Base-by-base conservation (phyloP, 2,888 invertebrate species). In the Zygogramma bicolorata region DNA sequence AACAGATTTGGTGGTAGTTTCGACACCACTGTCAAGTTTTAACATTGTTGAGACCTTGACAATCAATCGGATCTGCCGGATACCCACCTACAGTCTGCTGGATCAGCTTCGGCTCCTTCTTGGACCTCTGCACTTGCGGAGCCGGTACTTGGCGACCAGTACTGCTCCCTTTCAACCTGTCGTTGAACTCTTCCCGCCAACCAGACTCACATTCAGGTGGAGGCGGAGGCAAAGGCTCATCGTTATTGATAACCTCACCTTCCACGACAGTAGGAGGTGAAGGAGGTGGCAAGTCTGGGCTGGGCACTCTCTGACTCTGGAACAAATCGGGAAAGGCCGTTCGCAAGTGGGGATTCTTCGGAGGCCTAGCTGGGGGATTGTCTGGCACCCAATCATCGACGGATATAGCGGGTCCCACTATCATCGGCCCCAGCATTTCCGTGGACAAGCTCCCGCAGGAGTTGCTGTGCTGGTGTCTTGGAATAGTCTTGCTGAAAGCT, bases 311-410 rank as follows among this genome's bases (percentile, higher is more conserved):
- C 73, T 89, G 88, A 72, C 88, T 88, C 79, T 86, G 87, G 75
- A 87, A 87, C 65, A 88, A 79, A 77, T 87, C 88, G 0, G 88
- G 88, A 80, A 86, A 88, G 1, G 86, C 86, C 3, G 86, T 88
- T 65, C 89, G 87, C 71, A 93, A 87, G 81, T 92, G 90, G 2
- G 93, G 93, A 85, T 94, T 93, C 86, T 94, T 94, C 4, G 94
- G 94, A 10, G 94, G 94, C 76, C 94, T 87, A 79, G 93, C 94
- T 3, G 94, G 94, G 18, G 94, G 94, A 77, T 93, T 88, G 78
- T 93, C 93, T 0, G 94, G 93, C 0, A 92, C 91, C 90, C 92
- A 92, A 78, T 92, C 92, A 77, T 92, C 92, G 13, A 92, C 87
- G 0, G 90, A 90, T 82, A 92, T 91, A 0, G 91, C 88, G 0